Evolutionary conservation across 2,888 invertebrate species (phyloP).

Genomic region (Pristionchus arcanus): DNA sequence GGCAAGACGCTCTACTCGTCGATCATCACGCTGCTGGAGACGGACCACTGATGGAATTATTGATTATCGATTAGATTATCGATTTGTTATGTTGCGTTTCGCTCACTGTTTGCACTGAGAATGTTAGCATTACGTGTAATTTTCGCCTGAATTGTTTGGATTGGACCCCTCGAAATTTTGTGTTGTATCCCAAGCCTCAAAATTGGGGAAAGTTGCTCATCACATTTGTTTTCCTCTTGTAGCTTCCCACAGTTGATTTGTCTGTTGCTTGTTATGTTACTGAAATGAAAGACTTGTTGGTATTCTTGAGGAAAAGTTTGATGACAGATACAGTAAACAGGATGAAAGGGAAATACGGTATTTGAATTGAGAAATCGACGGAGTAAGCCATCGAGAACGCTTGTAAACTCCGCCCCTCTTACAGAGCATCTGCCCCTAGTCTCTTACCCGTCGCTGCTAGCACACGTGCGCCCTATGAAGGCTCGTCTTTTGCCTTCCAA

Average conservation of each 20-base stretch:
- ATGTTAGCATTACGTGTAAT: conserved; percentile 3
- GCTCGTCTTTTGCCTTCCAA: not conserved
- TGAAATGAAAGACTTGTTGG: conserved; percentile 6
- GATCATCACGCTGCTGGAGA: conserved; percentile 48
- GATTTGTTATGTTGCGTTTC: conserved; percentile 39
- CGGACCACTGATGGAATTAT: not conserved
- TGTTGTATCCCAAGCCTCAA: too few relatives aligned
- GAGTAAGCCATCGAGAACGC: too few relatives aligned
- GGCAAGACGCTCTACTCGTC: conserved; percentile 53
- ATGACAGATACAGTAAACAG: too few relatives aligned
- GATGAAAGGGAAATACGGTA: too few relatives aligned
- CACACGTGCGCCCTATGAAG: not conserved
- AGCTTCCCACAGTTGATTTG: conserved; percentile 28
- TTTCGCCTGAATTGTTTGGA: not conserved
- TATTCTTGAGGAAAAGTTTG: too few relatives aligned
- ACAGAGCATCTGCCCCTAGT: too few relatives aligned
- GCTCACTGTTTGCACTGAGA: not conserved
- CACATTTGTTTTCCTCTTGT: not conserved
- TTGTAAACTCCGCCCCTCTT: too few relatives aligned
- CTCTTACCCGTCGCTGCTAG: not conserved
- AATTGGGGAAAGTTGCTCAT: too few relatives aligned
- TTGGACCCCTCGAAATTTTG: too few relatives aligned
- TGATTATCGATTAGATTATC: conserved; percentile 5
- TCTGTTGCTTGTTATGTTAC: conserved; percentile 36
- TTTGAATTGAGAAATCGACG: too few relatives aligned